Conservation (phyloP, 2,113 vertebrate genomes). For the Fregata magnificens region DNA sequence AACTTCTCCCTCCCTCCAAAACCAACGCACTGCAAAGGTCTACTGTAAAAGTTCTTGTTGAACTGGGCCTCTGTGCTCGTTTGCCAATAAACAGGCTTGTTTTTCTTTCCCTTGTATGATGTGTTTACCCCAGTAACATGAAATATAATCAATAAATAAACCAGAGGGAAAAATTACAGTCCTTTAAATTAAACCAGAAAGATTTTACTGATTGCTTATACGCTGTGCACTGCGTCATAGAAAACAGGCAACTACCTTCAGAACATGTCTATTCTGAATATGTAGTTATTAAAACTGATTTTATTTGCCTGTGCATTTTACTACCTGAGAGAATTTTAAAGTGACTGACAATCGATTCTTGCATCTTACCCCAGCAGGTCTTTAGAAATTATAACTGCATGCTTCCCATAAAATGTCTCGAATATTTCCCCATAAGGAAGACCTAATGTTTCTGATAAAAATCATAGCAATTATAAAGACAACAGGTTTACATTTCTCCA, state of each 20-base stretch:
- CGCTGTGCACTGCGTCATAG: neutral
- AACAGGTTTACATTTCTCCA: constrained; percentile 31
- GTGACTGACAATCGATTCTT: neutral
- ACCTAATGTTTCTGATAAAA: constrained; percentile 42
- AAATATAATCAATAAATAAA: constrained; percentile 43
- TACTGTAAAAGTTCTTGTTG: neutral
- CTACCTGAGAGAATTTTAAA: neutral
- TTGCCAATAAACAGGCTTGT: neutral
- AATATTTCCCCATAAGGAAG: constrained; percentile 19
- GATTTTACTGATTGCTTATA: constrained; percentile 32
- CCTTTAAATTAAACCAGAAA: constrained; percentile 46
- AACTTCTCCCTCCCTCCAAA: neutral
- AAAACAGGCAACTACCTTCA: neutral
- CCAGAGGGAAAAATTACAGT: constrained; percentile 20
- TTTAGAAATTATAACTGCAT: neutral
- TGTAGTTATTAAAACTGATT: constrained; percentile 6
- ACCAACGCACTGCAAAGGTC: neutral
- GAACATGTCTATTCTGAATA: neutral
- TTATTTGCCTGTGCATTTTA: constrained; percentile 30
- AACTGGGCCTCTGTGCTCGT: neutral
- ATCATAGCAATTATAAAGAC: constrained; percentile 58
- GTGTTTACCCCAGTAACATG: constrained; percentile 1
- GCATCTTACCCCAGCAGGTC: neutral
- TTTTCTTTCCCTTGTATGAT: neutral
- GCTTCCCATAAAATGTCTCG: constrained; percentile 10